Percentiles rank a stretch among this genome's conserved stretches.
Evolutionary conservation across 2,888 invertebrate species (phyloP).

Genomic region (Deilephila porcellus): DNA sequence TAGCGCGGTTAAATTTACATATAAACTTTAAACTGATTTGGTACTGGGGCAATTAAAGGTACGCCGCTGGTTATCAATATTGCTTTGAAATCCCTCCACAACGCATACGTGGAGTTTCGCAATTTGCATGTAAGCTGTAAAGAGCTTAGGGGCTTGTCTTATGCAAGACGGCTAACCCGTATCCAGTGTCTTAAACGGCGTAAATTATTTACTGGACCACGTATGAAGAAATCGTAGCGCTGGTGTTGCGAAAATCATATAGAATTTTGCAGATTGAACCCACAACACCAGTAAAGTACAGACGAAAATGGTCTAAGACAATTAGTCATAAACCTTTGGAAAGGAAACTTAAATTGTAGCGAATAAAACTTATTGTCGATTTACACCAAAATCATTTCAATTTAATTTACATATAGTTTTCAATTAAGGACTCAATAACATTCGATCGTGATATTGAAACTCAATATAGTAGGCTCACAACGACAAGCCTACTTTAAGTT

Average conservation of each 20-base stretch:
- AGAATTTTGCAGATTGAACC: conserved; percentile 39
- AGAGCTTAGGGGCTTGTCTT: conserved; percentile 73
- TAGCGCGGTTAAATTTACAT: conserved; percentile 46
- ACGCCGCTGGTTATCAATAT: conserved; percentile 35
- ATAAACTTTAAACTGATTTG: conserved; percentile 37
- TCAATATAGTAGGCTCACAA: not conserved
- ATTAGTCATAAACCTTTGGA: not conserved
- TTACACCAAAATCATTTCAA: not conserved
- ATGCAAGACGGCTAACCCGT: conserved; percentile 66
- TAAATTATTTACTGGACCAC: conserved; percentile 67
- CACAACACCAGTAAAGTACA: not conserved
- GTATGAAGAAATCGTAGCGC: conserved; percentile 57
- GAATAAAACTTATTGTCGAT: not conserved
- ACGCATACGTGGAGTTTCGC: conserved; percentile 55
- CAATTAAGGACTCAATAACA: not conserved
- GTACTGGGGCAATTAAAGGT: conserved; percentile 33
- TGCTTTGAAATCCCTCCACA: conserved; percentile 49
- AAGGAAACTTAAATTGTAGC: not conserved
- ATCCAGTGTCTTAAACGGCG: conserved; percentile 53
- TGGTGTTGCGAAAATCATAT: conserved; percentile 43
- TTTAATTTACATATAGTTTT: not conserved
- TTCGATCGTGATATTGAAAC: conserved; percentile 17
- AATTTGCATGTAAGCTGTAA: conserved; percentile 70
- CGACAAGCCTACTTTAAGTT: not conserved
- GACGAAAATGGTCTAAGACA: not conserved